Conservation (phyloP, 1,140 invertebrate species). For the Carposina sasakii region DNA sequence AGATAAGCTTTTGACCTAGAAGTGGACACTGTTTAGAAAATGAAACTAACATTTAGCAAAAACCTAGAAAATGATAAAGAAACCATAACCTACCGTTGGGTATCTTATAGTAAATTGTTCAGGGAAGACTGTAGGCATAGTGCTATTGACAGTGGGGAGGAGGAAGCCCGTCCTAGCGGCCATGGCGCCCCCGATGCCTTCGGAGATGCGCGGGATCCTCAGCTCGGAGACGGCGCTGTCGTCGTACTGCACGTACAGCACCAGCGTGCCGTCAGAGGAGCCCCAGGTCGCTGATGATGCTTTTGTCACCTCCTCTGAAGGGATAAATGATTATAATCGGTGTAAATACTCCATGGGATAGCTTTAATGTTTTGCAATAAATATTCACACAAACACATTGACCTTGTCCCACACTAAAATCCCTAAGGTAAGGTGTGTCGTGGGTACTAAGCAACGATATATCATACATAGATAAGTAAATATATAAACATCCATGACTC, state of each 20-base stretch:
- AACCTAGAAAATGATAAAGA: too few species aligned
- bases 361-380: too few species aligned
- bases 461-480: too few species aligned
- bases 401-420: too few species aligned
- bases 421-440: too few species aligned
- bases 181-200: conserved; percentile 60
- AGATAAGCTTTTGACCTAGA: too few species aligned
- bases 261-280: conserved; percentile 83
- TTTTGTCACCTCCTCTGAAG: conserved; percentile 84
- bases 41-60: too few species aligned
- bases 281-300: conserved; percentile 87
- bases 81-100: conserved; percentile 80
- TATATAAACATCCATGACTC: too few species aligned
- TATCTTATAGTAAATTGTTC: conserved; percentile 83
- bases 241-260: conserved; percentile 91
- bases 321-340: neutral
- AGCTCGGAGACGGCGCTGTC: conserved; percentile 85
- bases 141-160: conserved; percentile 48
- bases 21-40: too few species aligned
- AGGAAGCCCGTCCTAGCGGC: conserved; percentile 64
- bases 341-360: too few species aligned
- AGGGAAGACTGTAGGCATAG: conserved; percentile 75
- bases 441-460: too few species aligned
- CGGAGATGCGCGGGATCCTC: conserved; percentile 83
- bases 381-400: too few species aligned